A percentile compares a stretch with the other conserved stretches of the same genome.
Evolutionary conservation across 2,888 invertebrate genomes (phyloP).

Genomic region (Diarsia rubi): DNA sequence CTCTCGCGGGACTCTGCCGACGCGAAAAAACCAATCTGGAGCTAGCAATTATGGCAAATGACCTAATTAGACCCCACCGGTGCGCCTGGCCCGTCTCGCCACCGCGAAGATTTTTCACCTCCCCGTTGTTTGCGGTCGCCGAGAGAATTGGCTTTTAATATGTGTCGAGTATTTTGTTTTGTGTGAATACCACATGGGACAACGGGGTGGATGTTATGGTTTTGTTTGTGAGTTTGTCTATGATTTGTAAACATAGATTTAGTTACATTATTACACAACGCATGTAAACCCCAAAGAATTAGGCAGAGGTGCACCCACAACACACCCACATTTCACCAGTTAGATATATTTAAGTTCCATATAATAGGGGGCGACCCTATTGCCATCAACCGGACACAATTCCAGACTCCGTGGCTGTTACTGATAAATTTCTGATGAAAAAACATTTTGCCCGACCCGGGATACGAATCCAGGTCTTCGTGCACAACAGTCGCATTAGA

Average conservation of each 20-base stretch:
- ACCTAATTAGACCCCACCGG: conserved; percentile 83
- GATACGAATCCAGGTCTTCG: no score
- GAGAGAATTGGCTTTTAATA: conserved; percentile 79
- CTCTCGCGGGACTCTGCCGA: conserved; percentile 85
- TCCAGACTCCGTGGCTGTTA: no score
- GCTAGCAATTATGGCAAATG: conserved; percentile 88
- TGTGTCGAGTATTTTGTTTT: conserved; percentile 69
- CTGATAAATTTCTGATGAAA: no score
- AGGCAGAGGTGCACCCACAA: no score
- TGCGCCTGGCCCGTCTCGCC: conserved; percentile 71
- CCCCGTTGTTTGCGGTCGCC: conserved; percentile 75
- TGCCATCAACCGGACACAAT: no score
- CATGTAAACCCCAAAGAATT: no score
- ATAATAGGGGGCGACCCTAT: no score
- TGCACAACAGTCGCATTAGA: no score
- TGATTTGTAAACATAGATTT: not conserved
- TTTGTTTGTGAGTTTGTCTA: conserved; percentile 11
- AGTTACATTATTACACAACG: no score
- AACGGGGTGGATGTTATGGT: conserved; percentile 8
- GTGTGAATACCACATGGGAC: conserved; percentile 52
- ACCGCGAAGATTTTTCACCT: conserved; percentile 82
- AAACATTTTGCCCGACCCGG: no score
- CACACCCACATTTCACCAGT: no score
- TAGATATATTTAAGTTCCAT: no score
- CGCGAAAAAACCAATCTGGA: conserved; percentile 89